Conservation (phyloP, 2,113 vertebrate genomes). For the chimpanzee (Pan troglodytes) region NHGRI_mPanTro3-v2.1_pri NC_072414.2:47241501-47242000, state of each 20-base stretch:
- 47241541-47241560: neutral
- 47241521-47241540: neutral
- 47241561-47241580: neutral
- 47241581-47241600: neutral
- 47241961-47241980: neutral
- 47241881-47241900: neutral
- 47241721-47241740: neutral
- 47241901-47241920: neutral
- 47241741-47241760: neutral
- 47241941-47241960: neutral
- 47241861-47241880: neutral
- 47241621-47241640: neutral
- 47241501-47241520: neutral
- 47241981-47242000: neutral
- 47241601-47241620: neutral
- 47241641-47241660: fast-evolving
- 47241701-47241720: neutral
- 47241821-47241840: neutral
- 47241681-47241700: neutral
- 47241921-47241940: neutral
- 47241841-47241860: neutral
- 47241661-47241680: neutral
- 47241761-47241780: neutral
- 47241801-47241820: neutral
- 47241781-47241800: neutral